Percentiles rank a stretch among this genome's conserved stretches.
Evolutionary conservation across 30 jellyfish, hydroid and myxozoan genomes (phyloP).

Genomic region (Sanderia malayensis): DNA sequence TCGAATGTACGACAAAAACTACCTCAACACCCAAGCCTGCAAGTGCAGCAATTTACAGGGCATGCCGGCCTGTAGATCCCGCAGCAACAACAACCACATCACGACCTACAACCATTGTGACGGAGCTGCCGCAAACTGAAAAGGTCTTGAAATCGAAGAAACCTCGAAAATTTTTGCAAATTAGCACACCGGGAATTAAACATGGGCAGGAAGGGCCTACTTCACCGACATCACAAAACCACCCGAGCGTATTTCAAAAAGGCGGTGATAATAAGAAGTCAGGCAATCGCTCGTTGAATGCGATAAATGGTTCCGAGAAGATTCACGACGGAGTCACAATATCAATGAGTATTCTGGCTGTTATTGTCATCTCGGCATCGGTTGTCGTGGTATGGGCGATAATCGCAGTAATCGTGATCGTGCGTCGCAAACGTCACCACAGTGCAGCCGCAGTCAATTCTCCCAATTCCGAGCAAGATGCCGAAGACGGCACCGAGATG

Average conservation of each 20-base stretch:
- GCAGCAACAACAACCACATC: constrained; percentile 49
- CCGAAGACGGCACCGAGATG: constrained; percentile 93
- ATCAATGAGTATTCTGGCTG: constrained; percentile 92
- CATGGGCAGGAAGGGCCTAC: too few species aligned
- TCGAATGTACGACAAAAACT: constrained; percentile 54
- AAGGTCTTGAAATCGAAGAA: constrained; percentile 9
- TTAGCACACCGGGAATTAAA: too few species aligned
- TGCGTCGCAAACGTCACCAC: constrained; percentile 67
- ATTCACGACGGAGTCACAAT: constrained; percentile 81
- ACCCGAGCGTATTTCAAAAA: constrained; percentile 7
- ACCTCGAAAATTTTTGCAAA: constrained; percentile 5
- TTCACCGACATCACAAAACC: not conserved
- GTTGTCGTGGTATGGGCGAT: constrained; percentile 89
- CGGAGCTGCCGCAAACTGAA: constrained; percentile 42
- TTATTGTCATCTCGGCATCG: constrained; percentile 85
- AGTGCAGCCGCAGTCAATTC: constrained; percentile 21
- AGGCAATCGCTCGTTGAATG: constrained; percentile 16
- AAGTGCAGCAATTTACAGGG: constrained; percentile 35
- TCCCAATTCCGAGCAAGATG: constrained; percentile 35
- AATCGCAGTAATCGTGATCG: constrained; percentile 89
- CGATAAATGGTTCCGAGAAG: constrained; percentile 3
- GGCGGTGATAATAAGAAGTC: constrained; percentile 53
- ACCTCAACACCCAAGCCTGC: constrained; percentile 19
- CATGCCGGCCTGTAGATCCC: constrained; percentile 72
- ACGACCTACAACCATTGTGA: constrained; percentile 12